A percentile compares a stretch with the other conserved stretches of the same genome.
Evolutionary conservation across 1,140 invertebrate species (phyloP).

Genomic region (Telenomus remus): DNA sequence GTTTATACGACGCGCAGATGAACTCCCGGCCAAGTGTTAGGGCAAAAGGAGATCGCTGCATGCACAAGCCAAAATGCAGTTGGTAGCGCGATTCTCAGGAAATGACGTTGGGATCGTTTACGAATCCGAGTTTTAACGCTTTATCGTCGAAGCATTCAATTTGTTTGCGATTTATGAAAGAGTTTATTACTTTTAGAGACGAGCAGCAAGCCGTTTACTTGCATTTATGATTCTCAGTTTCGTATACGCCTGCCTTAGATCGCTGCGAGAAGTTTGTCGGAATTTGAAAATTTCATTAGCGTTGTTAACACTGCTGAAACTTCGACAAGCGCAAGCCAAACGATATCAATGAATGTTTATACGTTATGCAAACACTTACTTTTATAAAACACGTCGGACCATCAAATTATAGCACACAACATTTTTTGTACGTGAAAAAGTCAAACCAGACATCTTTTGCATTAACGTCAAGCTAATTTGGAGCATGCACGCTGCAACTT

Average conservation of each 20-base stretch:
- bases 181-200: slow-evolving; percentile 6
- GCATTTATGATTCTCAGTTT: slow-evolving; percentile 10
- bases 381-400: too few species aligned
- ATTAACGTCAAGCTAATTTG: slow-evolving; percentile 19
- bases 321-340: too few species aligned
- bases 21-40: not conserved
- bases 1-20: slow-evolving; percentile 26
- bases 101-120: not conserved
- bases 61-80: not conserved
- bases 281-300: too few species aligned
- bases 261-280: too few species aligned
- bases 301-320: too few species aligned
- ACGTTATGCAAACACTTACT: too few species aligned
- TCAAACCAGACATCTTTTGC: slow-evolving; percentile 11
- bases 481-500: slow-evolving; percentile 18
- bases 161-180: slow-evolving; percentile 24
- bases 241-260: not conserved
- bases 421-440: not conserved
- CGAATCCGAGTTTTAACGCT: slow-evolving; percentile 19
- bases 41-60: not conserved
- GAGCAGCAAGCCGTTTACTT: not conserved
- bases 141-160: slow-evolving; percentile 33
- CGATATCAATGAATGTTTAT: too few species aligned
- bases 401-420: too few species aligned
- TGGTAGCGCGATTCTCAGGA: not conserved